Percentiles rank a stretch among this genome's conserved stretches.
These are phyloP conservation scores for Acomys russatus DNA, from an alignment of 2,797 vertebrate species.

Conservation along the genomic window DNA sequence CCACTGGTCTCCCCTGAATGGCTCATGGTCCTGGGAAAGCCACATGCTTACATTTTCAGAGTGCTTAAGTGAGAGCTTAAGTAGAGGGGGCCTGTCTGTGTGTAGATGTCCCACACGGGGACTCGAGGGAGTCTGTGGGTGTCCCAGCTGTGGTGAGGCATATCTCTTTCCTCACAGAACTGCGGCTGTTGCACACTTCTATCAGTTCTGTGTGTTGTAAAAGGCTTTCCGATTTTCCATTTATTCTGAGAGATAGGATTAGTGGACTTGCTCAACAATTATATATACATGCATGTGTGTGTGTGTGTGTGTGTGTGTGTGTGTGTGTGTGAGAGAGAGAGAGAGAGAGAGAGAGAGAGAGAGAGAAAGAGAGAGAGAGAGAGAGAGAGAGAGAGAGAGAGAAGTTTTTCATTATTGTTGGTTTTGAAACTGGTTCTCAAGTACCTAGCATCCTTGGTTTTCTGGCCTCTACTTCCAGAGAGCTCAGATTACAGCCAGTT, in stretches of 20 bases:
- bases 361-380: background rate
- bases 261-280: background rate
- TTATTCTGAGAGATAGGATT: conserved; percentile 22
- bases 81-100: background rate
- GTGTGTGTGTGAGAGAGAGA: background rate
- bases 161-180: background rate
- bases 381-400: background rate
- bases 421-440: background rate
- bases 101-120: background rate
- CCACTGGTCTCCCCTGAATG: no score
- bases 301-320: background rate
- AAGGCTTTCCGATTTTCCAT: background rate
- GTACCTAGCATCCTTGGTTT: background rate
- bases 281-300: background rate
- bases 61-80: background rate
- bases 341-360: background rate
- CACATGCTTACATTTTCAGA: background rate
- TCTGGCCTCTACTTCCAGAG: background rate
- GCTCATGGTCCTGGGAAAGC: background rate
- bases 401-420: background rate
- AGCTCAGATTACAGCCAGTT: background rate
- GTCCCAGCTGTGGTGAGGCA: background rate
- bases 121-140: background rate
- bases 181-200: fast-evolving
- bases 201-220: background rate